Percentiles rank a stretch among this genome's conserved stretches.
Evolutionary conservation across 1,140 invertebrate genomes (phyloP).

Genomic region (Pseudomyrmex pallidus): DNA sequence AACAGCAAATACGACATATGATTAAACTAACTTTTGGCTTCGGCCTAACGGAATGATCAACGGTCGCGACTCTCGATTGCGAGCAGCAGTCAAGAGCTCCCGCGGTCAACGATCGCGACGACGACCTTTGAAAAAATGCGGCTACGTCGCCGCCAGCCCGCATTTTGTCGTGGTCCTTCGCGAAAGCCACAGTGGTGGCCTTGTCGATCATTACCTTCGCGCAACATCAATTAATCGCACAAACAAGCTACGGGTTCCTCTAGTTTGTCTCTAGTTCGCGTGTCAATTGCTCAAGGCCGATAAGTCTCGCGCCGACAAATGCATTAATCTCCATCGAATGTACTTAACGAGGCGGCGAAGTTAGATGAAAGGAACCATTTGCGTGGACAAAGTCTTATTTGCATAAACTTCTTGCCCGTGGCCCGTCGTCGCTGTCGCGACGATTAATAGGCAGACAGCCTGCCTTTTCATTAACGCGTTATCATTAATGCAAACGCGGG

Average conservation of each 20-base stretch:
- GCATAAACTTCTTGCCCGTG: constrained; percentile 35
- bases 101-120: constrained; percentile 70
- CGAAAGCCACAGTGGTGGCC: constrained; percentile 57
- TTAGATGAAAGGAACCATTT: background rate
- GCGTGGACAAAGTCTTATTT: constrained; percentile 1
- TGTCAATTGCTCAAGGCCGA: constrained; percentile 23
- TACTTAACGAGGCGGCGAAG: constrained; percentile 2
- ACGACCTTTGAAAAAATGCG: constrained; percentile 77
- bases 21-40: too few relatives aligned
- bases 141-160: constrained; percentile 64
- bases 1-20: too few relatives aligned
- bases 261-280: constrained; percentile 38
- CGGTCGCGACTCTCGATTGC: background rate
- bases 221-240: constrained; percentile 53
- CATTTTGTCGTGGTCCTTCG: constrained; percentile 66
- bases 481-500: constrained; percentile 30
- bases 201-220: constrained; percentile 73
- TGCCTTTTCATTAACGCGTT: background rate
- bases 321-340: constrained; percentile 43
- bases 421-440: constrained; percentile 5
- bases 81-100: background rate
- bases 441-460: constrained; percentile 29
- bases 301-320: constrained; percentile 34
- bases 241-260: constrained; percentile 32
- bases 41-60: background rate